A percentile compares a stretch with the other conserved stretches of the same genome.
Evolutionary conservation across 2,888 invertebrate species (phyloP).

Genomic region (Metallyticus violacea): DNA sequence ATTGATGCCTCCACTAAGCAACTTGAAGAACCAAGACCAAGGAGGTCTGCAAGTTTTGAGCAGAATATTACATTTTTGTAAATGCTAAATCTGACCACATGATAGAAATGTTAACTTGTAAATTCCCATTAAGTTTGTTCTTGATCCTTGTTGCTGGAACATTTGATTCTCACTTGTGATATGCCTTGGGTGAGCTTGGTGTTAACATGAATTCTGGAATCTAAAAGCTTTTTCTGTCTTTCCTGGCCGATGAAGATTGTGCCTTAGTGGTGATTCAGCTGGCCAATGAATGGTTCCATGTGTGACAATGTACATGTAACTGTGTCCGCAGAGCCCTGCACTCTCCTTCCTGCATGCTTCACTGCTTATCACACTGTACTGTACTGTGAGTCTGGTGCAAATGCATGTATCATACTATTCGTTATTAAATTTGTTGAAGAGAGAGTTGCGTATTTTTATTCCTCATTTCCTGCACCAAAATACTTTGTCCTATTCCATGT

Average conservation of each 20-base stretch:
- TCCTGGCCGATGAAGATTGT: constrained; percentile 33
- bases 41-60: not conserved
- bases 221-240: constrained; percentile 25
- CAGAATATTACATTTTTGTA: constrained; percentile 13
- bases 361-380: constrained; percentile 32
- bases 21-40: constrained; percentile 12
- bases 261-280: constrained; percentile 33
- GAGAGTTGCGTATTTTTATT: constrained; percentile 31
- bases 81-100: not conserved
- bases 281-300: constrained; percentile 14
- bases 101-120: not conserved
- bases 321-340: constrained; percentile 20
- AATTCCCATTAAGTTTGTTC: not conserved
- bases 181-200: constrained; percentile 24
- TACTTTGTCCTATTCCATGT: constrained; percentile 5
- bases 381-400: constrained; percentile 24
- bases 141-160: constrained; percentile 24
- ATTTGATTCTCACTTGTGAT: constrained; percentile 27
- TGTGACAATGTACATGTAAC: not conserved
- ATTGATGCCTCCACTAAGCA: not conserved
- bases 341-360: constrained; percentile 32
- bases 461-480: constrained; percentile 2
- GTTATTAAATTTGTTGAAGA: constrained; percentile 33
- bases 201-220: constrained; percentile 10
- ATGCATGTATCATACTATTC: constrained; percentile 31